Evolutionary conservation across 2,113 vertebrate species (phyloP), one percentile per base, ranked within the genome.

Genomic region (Etheostoma cragini): DNA sequence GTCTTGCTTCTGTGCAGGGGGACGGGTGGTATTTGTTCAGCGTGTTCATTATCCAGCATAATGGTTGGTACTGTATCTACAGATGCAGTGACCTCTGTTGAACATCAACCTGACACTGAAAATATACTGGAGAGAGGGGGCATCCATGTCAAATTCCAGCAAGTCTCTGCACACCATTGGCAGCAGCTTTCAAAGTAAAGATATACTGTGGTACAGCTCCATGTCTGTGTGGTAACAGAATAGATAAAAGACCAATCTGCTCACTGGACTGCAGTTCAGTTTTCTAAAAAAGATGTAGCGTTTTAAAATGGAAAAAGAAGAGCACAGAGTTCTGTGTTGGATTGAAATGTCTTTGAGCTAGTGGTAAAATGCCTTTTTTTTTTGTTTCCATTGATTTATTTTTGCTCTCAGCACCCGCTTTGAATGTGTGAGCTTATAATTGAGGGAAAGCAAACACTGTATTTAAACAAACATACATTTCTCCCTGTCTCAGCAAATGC

Each of bases 41-140:
- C 11, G 78, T 91, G 63, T 94, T 93, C 86, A 86, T 95, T 92
- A 93, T 89, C 85, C 78, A 56, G 75, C 82, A 76, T 91, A 89
- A 92, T 89, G 86, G 82, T 79, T 50, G 50, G 80, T 72, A 84
- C 78, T 74, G 80, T 91, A 88, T 91, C 86, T 88, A 83, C 85
- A 90, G 84, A 89, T 68, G 81, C 76, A 61, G 57, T 91, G 92
- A 91, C 92, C 89, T 93, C 89, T 70, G 81, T 47, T 90, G 85
- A 92, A 78, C 81, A 91, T 81, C 83, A 87, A 85, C 85, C 88
- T 81, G 85, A 91, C 89, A 69, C 82, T 76, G 84, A 88, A 87
- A 85, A 89, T 58, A 82, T 84, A 81, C 54, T 58, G 66, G 74
- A 72, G 74, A n/a, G 73, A 87, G 15, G 80, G 82, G 88, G 77